phyloP scores from a whole-genome alignment of 2,113 vertebrate species.

The Bagarius yarrelli region DNA sequence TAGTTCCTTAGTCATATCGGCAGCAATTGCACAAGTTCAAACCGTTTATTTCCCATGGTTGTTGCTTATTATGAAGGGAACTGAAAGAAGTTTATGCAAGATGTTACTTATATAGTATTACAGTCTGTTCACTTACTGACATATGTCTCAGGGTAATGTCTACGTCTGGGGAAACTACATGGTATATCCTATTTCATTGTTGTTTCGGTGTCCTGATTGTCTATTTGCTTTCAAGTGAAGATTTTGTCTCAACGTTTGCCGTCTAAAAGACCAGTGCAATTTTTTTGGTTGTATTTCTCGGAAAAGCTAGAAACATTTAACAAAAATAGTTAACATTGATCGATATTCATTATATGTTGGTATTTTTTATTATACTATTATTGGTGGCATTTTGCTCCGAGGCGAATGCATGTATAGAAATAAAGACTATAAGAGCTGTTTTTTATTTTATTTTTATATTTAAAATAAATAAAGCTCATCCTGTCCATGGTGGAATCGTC shows the following conservation, averaged over 20 bases:
- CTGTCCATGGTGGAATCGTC: too few species aligned
- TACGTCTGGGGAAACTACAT: constrained; percentile 69
- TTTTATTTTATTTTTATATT: too few species aligned
- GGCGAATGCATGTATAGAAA: neutral
- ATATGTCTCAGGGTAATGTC: constrained; percentile 54
- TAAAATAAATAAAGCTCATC: too few species aligned
- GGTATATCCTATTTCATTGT: constrained; percentile 51
- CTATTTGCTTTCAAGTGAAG: neutral
- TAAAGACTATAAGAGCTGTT: neutral
- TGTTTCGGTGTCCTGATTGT: neutral
- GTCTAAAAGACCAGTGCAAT: constrained; percentile 2
- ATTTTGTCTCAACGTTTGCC: neutral
- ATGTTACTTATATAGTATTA: constrained; percentile 59
- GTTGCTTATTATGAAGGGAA: constrained; percentile 60
- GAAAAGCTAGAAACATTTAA: too few species aligned
- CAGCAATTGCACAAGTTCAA: neutral
- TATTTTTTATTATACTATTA: neutral
- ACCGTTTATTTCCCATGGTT: constrained; percentile 6
- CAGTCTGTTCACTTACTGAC: constrained; percentile 66
- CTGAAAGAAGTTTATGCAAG: constrained; percentile 62
- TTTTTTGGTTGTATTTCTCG: neutral
- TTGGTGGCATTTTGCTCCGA: neutral
- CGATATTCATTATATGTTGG: too few species aligned
- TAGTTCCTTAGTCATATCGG: constrained; percentile 13
- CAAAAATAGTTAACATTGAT: too few species aligned